Conservation (phyloP, 1,140 invertebrate species). For the Dolichoris vasculosae region DNA sequence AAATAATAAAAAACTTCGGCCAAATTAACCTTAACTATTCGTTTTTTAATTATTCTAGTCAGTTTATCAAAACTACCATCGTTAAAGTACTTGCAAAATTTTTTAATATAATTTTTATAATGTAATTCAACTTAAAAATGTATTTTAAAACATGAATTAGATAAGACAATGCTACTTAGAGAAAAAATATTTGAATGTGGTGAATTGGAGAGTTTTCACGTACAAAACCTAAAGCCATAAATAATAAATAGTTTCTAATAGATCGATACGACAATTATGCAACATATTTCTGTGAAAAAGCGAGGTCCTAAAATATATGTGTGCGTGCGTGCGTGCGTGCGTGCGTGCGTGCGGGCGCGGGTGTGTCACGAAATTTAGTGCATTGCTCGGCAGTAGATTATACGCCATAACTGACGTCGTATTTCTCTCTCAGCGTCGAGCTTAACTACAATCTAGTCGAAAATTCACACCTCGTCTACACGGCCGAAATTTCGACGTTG, state of each 20-base stretch:
- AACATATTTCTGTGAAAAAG: background rate
- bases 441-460: background rate
- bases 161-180: too few relatives aligned
- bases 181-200: background rate
- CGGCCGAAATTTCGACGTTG: background rate
- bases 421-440: slow-evolving; percentile 5
- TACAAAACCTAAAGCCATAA: background rate
- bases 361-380: background rate
- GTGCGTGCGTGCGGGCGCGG: too few relatives aligned
- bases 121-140: too few relatives aligned
- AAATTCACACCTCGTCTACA: slow-evolving; percentile 8
- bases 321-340: too few relatives aligned
- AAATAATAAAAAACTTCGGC: background rate
- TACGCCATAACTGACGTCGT: slow-evolving; percentile 18
- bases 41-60: background rate
- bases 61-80: background rate
- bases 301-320: background rate
- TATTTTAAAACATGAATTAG: too few relatives aligned
- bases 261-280: background rate
- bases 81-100: too few relatives aligned
- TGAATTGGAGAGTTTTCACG: background rate
- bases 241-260: background rate
- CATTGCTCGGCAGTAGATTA: background rate
- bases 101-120: too few relatives aligned
- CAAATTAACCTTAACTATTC: background rate